phyloP scores from a whole-genome alignment of 2,113 vertebrate species.

The Phalacrocorax carbo region DNA sequence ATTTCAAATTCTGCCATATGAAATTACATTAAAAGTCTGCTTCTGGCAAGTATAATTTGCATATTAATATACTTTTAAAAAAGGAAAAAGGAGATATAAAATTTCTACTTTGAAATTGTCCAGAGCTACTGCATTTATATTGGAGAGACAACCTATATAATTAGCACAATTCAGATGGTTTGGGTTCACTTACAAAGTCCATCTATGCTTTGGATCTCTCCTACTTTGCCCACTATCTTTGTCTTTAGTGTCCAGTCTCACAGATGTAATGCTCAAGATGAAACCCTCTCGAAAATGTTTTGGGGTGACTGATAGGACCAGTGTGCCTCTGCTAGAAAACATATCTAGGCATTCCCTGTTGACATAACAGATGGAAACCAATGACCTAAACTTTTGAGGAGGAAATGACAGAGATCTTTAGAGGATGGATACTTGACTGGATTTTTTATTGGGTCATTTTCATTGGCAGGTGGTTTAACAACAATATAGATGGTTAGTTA shows the following conservation, averaged over 20 bases:
- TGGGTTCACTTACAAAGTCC: background rate
- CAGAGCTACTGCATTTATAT: background rate
- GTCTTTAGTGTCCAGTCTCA: background rate
- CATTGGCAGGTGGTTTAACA: background rate
- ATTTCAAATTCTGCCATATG: constrained; percentile 68
- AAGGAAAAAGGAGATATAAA: constrained; percentile 36
- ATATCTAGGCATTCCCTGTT: background rate
- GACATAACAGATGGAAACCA: background rate
- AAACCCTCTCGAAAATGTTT: background rate
- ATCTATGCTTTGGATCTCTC: background rate
- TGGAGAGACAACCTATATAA: background rate
- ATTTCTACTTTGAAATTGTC: constrained; percentile 9
- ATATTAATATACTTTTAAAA: constrained; percentile 26
- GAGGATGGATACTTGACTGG: background rate
- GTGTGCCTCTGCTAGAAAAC: background rate
- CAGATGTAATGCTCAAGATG: background rate
- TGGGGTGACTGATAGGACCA: background rate
- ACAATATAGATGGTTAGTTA: background rate
- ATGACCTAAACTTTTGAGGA: background rate
- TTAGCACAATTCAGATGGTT: background rate
- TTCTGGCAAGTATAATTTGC: constrained; percentile 62
- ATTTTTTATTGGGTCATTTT: background rate
- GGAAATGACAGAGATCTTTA: background rate
- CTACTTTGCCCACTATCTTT: background rate
- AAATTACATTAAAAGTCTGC: constrained; percentile 47